Percentiles rank a stretch among this genome's conserved stretches.
Evolutionary conservation across 2,888 invertebrate species (phyloP).

Genomic region (Conistra vaccinii): DNA sequence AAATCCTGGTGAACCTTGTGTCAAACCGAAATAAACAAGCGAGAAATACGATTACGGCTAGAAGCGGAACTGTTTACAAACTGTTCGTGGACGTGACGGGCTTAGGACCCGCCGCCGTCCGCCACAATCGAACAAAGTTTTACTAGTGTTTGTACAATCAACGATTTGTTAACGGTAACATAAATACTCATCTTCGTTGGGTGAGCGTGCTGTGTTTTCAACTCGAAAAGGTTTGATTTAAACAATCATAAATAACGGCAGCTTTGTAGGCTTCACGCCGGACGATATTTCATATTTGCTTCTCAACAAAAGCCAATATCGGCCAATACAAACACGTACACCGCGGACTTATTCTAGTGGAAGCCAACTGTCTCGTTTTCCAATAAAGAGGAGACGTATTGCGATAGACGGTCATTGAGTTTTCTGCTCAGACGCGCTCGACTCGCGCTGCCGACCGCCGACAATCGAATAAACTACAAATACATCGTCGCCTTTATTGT

Average conservation of each 20-base stretch:
- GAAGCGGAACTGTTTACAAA: slow-evolving; percentile 85
- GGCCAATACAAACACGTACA: slow-evolving; percentile 82
- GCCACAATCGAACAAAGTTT: slow-evolving; percentile 73
- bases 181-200: slow-evolving; percentile 69
- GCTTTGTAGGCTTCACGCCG: slow-evolving; percentile 61
- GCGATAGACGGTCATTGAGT: slow-evolving; percentile 85
- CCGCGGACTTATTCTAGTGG: slow-evolving; percentile 81
- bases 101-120: slow-evolving; percentile 60
- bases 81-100: slow-evolving; percentile 78
- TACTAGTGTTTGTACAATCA: slow-evolving; percentile 72
- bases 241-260: slow-evolving; percentile 61
- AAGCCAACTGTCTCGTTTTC: slow-evolving; percentile 87
- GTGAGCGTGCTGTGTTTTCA: slow-evolving; percentile 15
- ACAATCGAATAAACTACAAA: slow-evolving; percentile 75
- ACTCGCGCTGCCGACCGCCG: slow-evolving; percentile 68
- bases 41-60: slow-evolving; percentile 82
- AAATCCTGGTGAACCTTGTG: slow-evolving; percentile 75
- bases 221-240: slow-evolving; percentile 55
- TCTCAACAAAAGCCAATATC: slow-evolving; percentile 83
- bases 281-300: slow-evolving; percentile 80
- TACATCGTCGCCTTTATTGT: slow-evolving; percentile 59
- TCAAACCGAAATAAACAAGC: slow-evolving; percentile 84
- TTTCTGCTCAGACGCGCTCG: slow-evolving; percentile 84
- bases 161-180: slow-evolving; percentile 73
- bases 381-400: slow-evolving; percentile 88